Percentiles rank a stretch among this genome's conserved stretches.
Conservation (phyloP, 2,113 vertebrate species). For the Hiodon alosoides region DNA sequence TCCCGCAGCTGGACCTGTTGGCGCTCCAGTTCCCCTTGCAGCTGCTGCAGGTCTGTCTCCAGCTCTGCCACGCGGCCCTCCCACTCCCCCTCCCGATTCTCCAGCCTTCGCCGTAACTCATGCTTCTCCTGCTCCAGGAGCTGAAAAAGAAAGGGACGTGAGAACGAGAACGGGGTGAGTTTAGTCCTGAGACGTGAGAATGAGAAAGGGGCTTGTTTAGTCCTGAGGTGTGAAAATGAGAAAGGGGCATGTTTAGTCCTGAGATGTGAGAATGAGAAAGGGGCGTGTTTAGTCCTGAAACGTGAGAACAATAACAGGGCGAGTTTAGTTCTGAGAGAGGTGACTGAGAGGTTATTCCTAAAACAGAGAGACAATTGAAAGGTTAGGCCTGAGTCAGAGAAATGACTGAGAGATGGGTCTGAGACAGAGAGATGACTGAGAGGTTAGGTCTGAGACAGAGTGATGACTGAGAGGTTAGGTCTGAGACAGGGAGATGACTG, state of each 20-base stretch:
- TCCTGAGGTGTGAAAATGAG: neutral
- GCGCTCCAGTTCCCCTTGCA: conserved; percentile 86
- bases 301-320: no score
- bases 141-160: conserved; percentile 47
- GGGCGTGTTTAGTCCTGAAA: neutral
- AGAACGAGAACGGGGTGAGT: no score
- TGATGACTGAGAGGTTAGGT: no score
- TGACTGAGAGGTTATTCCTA: neutral
- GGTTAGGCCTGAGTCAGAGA: no score
- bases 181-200: no score
- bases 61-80: conserved; percentile 91
- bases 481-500: no score
- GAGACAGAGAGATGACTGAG: no score
- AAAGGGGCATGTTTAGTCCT: no score
- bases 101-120: conserved; percentile 80
- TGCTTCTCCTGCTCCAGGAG: conserved; percentile 96
- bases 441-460: no score
- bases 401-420: no score
- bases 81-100: conserved; percentile 93
- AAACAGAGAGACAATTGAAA: no score
- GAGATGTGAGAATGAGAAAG: neutral
- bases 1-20: conserved; percentile 88
- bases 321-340: no score
- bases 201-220: neutral
- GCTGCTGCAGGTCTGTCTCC: conserved; percentile 88